Base-by-base conservation (phyloP, 2,797 vertebrate species). In the Babyrousa celebensis region DNA sequence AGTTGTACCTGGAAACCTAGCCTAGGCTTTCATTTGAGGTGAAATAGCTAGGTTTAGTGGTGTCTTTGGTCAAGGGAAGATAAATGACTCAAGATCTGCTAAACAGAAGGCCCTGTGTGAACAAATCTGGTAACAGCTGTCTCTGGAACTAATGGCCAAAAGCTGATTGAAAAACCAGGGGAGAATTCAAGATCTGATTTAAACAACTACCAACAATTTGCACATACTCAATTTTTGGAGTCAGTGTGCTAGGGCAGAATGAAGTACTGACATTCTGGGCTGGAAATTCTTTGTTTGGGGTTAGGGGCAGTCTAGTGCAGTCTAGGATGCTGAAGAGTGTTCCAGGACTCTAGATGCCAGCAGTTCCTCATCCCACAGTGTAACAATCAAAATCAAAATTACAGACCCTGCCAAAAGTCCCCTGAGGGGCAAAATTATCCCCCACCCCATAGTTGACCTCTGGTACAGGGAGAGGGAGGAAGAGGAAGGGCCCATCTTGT, bases 221-320 rank as follows among this genome's bases (percentile, higher is more conserved):
- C n/a, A 63, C 7, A 20, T 12, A n/a, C 25, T 72, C 7, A 43
- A 43, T 27, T 72, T 72, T 80, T 40, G 32, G 21, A 86, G 43
- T 58, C 72, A 32, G 21, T 20, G 15, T 21, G 6, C 68, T 48
- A 56, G 29, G 71, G 32, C 2, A 4, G n/a, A 52, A 5, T 58
- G 25, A 6, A 36, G 9, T 43, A 20, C 1, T 21, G 14, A 78
- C 20, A 6, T 27, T 58, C 18, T 21, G 65, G 48, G 10, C 9
- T 70, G 15, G 14, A n/a, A 36, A 70, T 62, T 60, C 21, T 87
- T 82, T 75, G 21, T 17, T 20, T 48, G 32, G 60, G 36, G 25
- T 18, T 27, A 2, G 18, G 36, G 6, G 36, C 0, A 0, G 14
- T 25, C 40, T n/a, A 60, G 1, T 72, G 32, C 25, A 12, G 7